A percentile compares a stretch with the other conserved stretches of the same genome.
Evolutionary conservation across 1,140 invertebrate genomes (phyloP).

Genomic region (Adelges cooleyi): DNA sequence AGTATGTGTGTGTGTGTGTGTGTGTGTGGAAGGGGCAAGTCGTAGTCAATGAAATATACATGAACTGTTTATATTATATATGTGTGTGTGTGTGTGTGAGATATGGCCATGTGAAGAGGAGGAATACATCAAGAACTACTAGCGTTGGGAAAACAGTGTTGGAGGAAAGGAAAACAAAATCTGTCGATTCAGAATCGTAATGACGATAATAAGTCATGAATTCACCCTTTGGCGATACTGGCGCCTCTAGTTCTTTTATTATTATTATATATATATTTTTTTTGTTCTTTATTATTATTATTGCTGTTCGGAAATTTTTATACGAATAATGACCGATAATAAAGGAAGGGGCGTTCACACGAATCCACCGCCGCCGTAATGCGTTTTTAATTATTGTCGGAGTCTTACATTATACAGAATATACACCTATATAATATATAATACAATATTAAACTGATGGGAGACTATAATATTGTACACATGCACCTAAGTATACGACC

Average conservation of each 20-base stretch:
- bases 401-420: not conserved
- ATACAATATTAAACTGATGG: not conserved
- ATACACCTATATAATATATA: not conserved
- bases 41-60: constrained; percentile 22
- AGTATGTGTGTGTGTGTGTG: no score
- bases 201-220: constrained; percentile 27
- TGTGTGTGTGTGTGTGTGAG: not conserved
- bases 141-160: constrained; percentile 11
- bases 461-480: no score
- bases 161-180: constrained; percentile 17
- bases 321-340: constrained; percentile 27
- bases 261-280: not conserved
- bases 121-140: constrained; percentile 2
- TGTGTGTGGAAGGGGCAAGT: not conserved
- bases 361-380: constrained; percentile 1
- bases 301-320: constrained; percentile 23
- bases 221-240: constrained; percentile 25
- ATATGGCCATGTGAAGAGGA: not conserved
- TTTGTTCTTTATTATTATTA: constrained; percentile 10
- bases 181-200: constrained; percentile 26
- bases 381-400: constrained; percentile 25
- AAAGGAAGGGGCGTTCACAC: constrained; percentile 25
- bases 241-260: constrained; percentile 22
- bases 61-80: not conserved
- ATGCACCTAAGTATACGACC: no score